Percentiles rank a stretch among this genome's conserved stretches.
These are phyloP conservation scores for Sarcoramphus papa DNA, from an alignment of 2,797 vertebrate species.

Conservation along the genomic window DNA sequence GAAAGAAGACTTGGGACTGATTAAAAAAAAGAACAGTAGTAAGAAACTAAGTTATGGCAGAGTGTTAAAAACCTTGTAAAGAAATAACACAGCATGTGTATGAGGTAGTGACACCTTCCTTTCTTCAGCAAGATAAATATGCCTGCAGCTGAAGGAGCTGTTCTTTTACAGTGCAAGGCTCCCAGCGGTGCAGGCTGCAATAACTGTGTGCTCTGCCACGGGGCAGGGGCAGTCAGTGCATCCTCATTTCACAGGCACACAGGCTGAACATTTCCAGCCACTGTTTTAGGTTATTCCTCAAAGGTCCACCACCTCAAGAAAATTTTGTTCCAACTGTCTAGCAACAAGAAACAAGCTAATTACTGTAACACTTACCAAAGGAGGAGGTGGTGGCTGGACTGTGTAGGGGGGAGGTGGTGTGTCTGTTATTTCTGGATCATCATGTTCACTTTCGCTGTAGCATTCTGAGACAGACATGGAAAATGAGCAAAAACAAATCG, in stretches of 20 bases:
- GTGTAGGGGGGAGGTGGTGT: slow-evolving; percentile 80
- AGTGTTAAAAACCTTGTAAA: neutral
- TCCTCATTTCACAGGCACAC: neutral
- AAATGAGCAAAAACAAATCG: neutral
- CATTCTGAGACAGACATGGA: slow-evolving; percentile 79
- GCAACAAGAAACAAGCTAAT: neutral
- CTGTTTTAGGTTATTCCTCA: neutral
- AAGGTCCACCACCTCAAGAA: neutral
- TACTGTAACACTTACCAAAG: slow-evolving; percentile 38
- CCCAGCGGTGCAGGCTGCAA: neutral
- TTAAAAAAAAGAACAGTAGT: neutral
- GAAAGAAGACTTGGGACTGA: neutral
- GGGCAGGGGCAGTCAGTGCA: neutral
- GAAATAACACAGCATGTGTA: neutral
- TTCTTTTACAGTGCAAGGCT: neutral
- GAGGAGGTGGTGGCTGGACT: slow-evolving; percentile 66
- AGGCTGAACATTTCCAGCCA: neutral
- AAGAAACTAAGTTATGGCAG: neutral
- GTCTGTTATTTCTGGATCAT: slow-evolving; percentile 85
- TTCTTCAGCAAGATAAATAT: neutral
- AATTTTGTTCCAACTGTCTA: neutral
- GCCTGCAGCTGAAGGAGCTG: neutral
- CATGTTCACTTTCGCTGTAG: slow-evolving; percentile 96
- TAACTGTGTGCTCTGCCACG: accelerated
- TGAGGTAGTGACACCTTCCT: neutral